Evolutionary conservation across 2,888 invertebrate genomes (phyloP).

Genomic region (Lapara coniferarum): DNA sequence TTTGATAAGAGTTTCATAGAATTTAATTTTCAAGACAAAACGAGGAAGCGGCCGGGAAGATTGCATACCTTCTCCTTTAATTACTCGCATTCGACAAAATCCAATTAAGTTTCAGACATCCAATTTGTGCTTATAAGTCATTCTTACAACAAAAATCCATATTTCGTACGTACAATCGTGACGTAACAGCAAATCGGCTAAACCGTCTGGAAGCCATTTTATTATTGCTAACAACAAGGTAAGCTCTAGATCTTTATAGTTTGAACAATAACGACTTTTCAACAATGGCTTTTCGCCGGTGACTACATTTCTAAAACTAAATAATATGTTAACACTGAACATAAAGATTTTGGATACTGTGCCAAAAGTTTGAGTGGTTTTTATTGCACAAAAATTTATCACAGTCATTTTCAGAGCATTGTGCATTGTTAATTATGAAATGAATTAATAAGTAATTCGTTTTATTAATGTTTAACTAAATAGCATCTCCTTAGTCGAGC

Average conservation of each 20-base stretch:
- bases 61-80: slow-evolving; percentile 16
- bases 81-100: slow-evolving; percentile 7
- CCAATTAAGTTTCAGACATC: slow-evolving; percentile 21
- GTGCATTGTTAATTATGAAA: neutral
- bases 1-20: slow-evolving; percentile 2
- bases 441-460: neutral
- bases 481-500: neutral
- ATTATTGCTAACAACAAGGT: slow-evolving; percentile 42
- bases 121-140: slow-evolving; percentile 15
- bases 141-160: slow-evolving; percentile 22
- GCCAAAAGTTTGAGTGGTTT: slow-evolving; percentile 6
- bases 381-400: slow-evolving; percentile 8
- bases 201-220: slow-evolving; percentile 42
- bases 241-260: slow-evolving; percentile 38
- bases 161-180: slow-evolving; percentile 25
- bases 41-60: neutral
- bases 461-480: slow-evolving; percentile 14
- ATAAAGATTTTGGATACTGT: neutral
- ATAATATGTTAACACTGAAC: slow-evolving; percentile 21
- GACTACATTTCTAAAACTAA: slow-evolving; percentile 32
- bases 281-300: slow-evolving; percentile 4
- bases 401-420: neutral
- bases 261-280: neutral
- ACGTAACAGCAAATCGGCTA: slow-evolving; percentile 25
- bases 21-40: neutral